Evolutionary conservation across 92 coral and sea anemone genomes (phyloP).

Genomic region (Muricea muricata): DNA sequence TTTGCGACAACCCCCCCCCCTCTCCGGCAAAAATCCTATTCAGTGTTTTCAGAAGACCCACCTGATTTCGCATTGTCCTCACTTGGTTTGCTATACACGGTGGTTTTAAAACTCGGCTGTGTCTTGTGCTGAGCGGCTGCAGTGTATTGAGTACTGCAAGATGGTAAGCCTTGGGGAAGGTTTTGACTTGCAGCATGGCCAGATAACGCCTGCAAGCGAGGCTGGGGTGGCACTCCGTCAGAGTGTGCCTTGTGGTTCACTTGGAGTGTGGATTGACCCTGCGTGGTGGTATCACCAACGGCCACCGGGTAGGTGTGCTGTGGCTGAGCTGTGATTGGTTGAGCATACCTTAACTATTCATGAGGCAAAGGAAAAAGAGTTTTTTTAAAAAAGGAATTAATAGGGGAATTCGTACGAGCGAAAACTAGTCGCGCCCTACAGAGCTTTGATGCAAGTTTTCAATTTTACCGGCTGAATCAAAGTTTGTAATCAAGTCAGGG

Average conservation of each 20-base stretch:
- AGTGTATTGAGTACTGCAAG: neutral
- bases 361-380: neutral
- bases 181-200: neutral
- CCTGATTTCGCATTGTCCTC: constrained; percentile 9
- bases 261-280: constrained; percentile 4
- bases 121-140: constrained; percentile 14
- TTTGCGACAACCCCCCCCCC: too few species aligned
- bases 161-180: neutral
- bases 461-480: too few species aligned
- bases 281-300: neutral
- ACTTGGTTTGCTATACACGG: constrained; percentile 27
- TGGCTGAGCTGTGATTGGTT: neutral
- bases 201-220: neutral
- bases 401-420: too few species aligned
- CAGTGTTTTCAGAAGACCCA: too few species aligned
- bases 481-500: too few species aligned
- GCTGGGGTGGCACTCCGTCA: neutral
- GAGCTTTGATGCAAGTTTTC: neutral
- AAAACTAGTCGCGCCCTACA: too few species aligned
- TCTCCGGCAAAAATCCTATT: too few species aligned
- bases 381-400: neutral
- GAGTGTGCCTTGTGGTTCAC: neutral
- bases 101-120: constrained; percentile 17
- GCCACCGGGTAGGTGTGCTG: neutral
- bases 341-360: constrained; percentile 20